phyloP scores from a whole-genome alignment of 2,888 invertebrate genomes.

The Rambutsinella grinnellia region DNA sequence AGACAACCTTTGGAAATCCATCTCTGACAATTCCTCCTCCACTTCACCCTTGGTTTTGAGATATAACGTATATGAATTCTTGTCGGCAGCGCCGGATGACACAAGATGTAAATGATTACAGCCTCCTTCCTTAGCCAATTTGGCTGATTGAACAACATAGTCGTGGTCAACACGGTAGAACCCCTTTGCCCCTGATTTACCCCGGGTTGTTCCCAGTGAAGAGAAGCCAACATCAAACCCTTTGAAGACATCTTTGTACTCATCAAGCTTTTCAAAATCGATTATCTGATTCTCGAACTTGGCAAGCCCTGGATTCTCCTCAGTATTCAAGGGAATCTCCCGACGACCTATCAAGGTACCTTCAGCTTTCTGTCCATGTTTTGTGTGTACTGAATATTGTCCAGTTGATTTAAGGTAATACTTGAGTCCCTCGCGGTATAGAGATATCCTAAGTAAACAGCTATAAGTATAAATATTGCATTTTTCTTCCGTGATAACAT shows the following conservation, averaged over 20 bases:
- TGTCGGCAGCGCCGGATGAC: conserved; percentile 70
- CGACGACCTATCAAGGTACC: too few species aligned
- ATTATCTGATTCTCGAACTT: conserved; percentile 68
- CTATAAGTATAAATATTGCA: too few species aligned
- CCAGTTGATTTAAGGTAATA: too few species aligned
- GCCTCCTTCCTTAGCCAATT: conserved; percentile 69
- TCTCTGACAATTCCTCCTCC: conserved; percentile 60
- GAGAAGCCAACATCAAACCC: conserved; percentile 71
- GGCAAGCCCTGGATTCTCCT: too few species aligned
- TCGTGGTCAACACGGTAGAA: conserved; percentile 72
- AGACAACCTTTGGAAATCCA: conserved; percentile 62
- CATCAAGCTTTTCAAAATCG: conserved; percentile 71
- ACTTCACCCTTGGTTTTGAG: conserved; percentile 69
- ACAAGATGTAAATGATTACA: conserved; percentile 70
- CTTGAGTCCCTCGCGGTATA: too few species aligned
- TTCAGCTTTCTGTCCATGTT: too few species aligned
- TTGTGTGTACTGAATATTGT: too few species aligned
- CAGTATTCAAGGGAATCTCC: too few species aligned
- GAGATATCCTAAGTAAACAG: too few species aligned
- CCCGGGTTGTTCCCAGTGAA: conserved; percentile 71
- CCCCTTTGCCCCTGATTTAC: conserved; percentile 70
- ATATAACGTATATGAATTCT: conserved; percentile 70
- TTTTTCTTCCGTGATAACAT: too few species aligned
- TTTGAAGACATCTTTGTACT: conserved; percentile 69
- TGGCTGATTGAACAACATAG: conserved; percentile 70